These are phyloP conservation scores for Petromus typicus DNA, from an alignment of 2,113 vertebrate species.

Conservation along the genomic window DNA sequence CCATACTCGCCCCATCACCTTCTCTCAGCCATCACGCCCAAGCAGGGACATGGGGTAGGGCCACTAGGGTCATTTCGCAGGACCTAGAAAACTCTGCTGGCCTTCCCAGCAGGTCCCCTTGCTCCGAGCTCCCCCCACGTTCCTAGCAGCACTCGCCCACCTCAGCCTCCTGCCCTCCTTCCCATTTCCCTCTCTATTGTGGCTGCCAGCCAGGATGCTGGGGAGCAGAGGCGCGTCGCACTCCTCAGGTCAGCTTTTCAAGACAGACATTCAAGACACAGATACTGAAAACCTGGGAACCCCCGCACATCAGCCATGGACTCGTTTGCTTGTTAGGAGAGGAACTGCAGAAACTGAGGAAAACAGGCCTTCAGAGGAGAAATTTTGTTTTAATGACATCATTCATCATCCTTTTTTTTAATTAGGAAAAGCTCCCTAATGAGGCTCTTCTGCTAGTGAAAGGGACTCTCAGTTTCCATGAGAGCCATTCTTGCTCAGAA, in stretches of 20 bases:
- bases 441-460: conserved; percentile 68
- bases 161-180: background rate
- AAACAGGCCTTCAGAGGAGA: conserved; percentile 80
- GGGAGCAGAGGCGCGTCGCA: background rate
- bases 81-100: background rate
- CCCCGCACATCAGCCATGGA: conserved; percentile 17
- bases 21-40: background rate
- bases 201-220: background rate
- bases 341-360: conserved; percentile 48
- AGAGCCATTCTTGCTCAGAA: conserved; percentile 70
- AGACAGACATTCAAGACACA: background rate
- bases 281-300: conserved; percentile 34
- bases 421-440: conserved; percentile 81
- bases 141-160: background rate
- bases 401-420: conserved; percentile 81
- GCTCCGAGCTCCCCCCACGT: background rate
- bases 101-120: background rate
- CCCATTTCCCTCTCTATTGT: background rate
- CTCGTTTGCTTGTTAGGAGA: conserved; percentile 56
- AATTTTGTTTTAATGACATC: conserved; percentile 79
- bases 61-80: background rate
- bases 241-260: background rate
- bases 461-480: conserved; percentile 74
- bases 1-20: background rate
- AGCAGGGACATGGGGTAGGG: background rate